Base-by-base conservation (phyloP, 2,797 vertebrate genomes). In the Buceros bicornis region DNA sequence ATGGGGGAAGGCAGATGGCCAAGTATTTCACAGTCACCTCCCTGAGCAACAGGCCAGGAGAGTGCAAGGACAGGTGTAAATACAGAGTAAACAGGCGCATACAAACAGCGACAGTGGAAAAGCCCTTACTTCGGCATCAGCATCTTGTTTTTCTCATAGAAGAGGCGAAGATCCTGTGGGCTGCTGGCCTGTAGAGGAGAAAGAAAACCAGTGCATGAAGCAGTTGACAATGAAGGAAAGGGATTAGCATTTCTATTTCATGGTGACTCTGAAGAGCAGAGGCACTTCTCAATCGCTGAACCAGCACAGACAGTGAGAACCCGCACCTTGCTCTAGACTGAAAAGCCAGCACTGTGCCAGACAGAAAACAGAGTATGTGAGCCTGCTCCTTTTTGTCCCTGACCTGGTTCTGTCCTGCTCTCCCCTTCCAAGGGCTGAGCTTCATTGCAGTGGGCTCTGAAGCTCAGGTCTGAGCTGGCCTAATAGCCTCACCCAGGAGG, bases 101-200 rank as follows among this genome's bases (percentile, higher is more conserved):
- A 60, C 18, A 26, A 42, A 47, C 1, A 16, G 28, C 6, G 42
- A 67, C 87, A 81, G 42, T 87, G 86, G 64, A 51, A 87, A 64
- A 93, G 85, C 10, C 72, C 99, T 98, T 95, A 99, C 99, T 98
- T 99, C 57, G 99, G 99, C 90, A 98, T 98, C 89, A 99, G 98
- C 64, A 97, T 99, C 98, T 98, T 98, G 98, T 99, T 99, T 98
- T 98, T 99, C 98, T 99, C 99, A 22, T 99, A 99, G 98, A 99
- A 99, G 79, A 99, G 98, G 35, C 99, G 99, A 24, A 99, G 99
- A 93, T 99, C 99, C 95, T 99, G 99, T 5, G 99, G 99, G 77
- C 99, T 99, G 97, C 98, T 99, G 91, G 99, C 99, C 99, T 99
- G 87, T 11, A 53, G 53, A 54, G 61, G 80, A 76, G 87, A 87